Evolutionary conservation across 2,113 vertebrate genomes (phyloP).

Genomic region (Sapayoa aenigma): DNA sequence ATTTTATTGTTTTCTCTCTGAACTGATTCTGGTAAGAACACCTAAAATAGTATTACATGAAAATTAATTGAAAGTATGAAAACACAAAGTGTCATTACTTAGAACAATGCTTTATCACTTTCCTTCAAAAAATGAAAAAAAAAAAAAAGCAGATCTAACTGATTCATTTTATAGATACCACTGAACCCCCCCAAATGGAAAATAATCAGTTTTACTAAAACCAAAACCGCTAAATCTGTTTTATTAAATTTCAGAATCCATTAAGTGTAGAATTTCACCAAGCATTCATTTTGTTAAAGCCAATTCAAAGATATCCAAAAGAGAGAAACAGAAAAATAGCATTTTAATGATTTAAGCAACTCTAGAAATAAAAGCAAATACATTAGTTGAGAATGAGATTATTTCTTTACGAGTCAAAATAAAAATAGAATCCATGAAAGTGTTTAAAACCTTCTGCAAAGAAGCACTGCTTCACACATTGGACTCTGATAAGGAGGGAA

Average conservation of each 20-base stretch:
- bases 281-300: background rate
- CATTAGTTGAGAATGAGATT: background rate
- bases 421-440: background rate
- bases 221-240: background rate
- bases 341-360: background rate
- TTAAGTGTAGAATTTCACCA: background rate
- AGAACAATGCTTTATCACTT: background rate
- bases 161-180: background rate
- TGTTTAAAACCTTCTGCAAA: background rate
- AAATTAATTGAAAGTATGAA: background rate
- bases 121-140: background rate
- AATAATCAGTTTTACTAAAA: background rate
- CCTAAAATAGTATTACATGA: constrained; percentile 69
- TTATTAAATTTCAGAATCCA: constrained; percentile 8
- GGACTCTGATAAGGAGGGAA: background rate
- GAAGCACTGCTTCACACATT: background rate
- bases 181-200: background rate
- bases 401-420: background rate
- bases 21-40: constrained; percentile 92
- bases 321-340: background rate
- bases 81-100: background rate
- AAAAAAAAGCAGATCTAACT: background rate
- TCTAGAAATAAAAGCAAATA: background rate
- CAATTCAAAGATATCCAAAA: background rate
- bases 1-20: constrained; percentile 91